Evolutionary conservation across 2,797 vertebrate genomes (phyloP).

Genomic region (Sternotherus odoratus): DNA sequence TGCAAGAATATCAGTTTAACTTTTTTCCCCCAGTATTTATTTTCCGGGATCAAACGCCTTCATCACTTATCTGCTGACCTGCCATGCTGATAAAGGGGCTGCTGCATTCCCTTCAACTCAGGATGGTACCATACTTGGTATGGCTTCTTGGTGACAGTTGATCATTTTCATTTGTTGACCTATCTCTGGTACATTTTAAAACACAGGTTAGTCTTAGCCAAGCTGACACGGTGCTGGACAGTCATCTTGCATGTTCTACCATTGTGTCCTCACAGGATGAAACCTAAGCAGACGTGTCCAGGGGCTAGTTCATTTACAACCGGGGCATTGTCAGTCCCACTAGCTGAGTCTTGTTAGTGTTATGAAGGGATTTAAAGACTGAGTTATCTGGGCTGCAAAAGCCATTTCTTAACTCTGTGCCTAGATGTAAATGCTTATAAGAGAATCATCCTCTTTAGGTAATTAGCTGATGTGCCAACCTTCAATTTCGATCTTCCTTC

Average conservation of each 20-base stretch:
- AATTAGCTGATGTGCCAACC: not conserved
- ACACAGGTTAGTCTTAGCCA: not conserved
- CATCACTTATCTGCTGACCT: not conserved
- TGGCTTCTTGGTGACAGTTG: not conserved
- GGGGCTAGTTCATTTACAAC: not conserved
- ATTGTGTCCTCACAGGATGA: not conserved
- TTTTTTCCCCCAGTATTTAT: not conserved
- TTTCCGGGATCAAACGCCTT: not conserved
- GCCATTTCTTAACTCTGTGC: not conserved
- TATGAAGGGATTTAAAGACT: not conserved
- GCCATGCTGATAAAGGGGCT: not conserved
- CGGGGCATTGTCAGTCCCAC: not conserved
- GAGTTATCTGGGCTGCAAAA: not conserved
- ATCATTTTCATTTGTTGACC: not conserved
- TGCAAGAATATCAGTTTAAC: not conserved
- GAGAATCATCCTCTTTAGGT: not conserved
- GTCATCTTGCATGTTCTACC: not conserved
- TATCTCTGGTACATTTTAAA: not conserved
- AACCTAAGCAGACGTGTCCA: not conserved
- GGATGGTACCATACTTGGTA: not conserved
- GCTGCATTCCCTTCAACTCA: not conserved
- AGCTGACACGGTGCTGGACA: not conserved
- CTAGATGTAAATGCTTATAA: not conserved
- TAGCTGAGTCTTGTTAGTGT: not conserved
- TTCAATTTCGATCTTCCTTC: not conserved